Base-by-base conservation (phyloP, 2,888 invertebrate species). In the Agrochola macilenta region DNA sequence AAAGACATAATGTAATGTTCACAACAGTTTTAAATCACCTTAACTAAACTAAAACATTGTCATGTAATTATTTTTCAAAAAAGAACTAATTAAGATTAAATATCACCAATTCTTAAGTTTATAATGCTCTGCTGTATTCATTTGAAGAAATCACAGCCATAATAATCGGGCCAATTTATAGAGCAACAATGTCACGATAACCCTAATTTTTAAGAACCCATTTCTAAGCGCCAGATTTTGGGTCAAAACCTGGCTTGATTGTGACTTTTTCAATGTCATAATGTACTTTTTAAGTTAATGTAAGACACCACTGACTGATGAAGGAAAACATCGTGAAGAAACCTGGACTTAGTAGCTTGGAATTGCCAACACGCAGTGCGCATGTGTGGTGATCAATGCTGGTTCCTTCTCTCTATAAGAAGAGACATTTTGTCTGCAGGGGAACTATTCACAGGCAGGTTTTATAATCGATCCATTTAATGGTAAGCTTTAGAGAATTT, bases 71-170 rank as follows among this genome's bases (percentile, higher is more conserved):
- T 30, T 52, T 63, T 30, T 39, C 46, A 70, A 26, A 39, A 61
- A 39, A 20, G 0, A 1, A 9, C 26, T 14, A 14, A 46, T 30
- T 69, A 63, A 26, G 1, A 54, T 52, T 52, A 60, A 54, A 81
- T 58, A 81, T 80, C 78, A 72, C 81, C 63, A n/a, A 58, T 43
- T 72, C 11, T 46, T 58, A 52, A 23, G 12, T 23, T 49, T 49
- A 63, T 46, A 5, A n/a, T 26, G 3, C 0, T n/a, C 3, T 54
- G 65, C 26, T 65, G 52, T n/a, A 26, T 65, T 35, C 20, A 64
- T 65, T 65, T 58, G 35, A 66, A 66, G 26, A 66, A 39, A 81
- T 75, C 79, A 79, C 79, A 81, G 82, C 75, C 75, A 46, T 74
- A 0, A 14, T 8, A n/a, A 60, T 66, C 54, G 23, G 14, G 26